These are phyloP conservation scores for Leptobrachium leishanense DNA, from an alignment of 2,113 vertebrate species.

Conservation along the genomic window DNA sequence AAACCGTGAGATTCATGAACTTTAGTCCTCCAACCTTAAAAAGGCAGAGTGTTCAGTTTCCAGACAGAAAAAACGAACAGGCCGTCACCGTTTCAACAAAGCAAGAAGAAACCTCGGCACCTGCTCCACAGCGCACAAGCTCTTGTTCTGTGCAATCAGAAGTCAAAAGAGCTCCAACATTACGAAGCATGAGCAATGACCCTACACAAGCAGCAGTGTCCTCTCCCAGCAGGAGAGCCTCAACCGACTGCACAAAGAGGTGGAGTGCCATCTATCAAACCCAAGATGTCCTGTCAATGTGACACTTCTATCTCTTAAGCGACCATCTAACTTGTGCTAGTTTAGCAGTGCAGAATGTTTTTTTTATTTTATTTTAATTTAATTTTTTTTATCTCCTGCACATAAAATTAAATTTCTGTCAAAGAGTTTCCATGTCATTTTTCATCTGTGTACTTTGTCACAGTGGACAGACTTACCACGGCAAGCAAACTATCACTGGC, in stretches of 20 bases:
- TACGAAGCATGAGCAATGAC: conserved; percentile 59
- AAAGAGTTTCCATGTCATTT: conserved; percentile 31
- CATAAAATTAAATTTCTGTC: conserved; percentile 32
- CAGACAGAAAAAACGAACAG: conserved; percentile 57
- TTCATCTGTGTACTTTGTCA: conserved; percentile 41
- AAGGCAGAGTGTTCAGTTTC: conserved; percentile 67
- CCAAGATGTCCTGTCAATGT: conserved; percentile 25
- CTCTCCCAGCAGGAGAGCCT: conserved; percentile 68
- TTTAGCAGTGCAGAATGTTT: background rate
- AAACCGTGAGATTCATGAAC: conserved; percentile 89
- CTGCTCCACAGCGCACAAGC: conserved; percentile 70
- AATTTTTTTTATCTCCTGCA: background rate
- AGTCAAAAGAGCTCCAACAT: conserved; percentile 68
- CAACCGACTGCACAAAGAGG: conserved; percentile 47
- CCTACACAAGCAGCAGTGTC: conserved; percentile 53
- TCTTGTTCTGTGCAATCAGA: conserved; percentile 74
- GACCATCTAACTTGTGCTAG: conserved; percentile 20
- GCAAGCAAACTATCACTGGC: conserved; percentile 36
- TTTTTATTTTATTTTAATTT: conserved; percentile 13
- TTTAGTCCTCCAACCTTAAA: conserved; percentile 72
- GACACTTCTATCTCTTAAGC: conserved; percentile 5
- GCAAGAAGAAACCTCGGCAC: conserved; percentile 71
- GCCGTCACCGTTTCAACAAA: conserved; percentile 49
- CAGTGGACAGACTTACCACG: conserved; percentile 31
- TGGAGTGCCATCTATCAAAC: conserved; percentile 53